Conservation (phyloP, 2,113 vertebrate genomes). For the Proteles cristata region DNA sequence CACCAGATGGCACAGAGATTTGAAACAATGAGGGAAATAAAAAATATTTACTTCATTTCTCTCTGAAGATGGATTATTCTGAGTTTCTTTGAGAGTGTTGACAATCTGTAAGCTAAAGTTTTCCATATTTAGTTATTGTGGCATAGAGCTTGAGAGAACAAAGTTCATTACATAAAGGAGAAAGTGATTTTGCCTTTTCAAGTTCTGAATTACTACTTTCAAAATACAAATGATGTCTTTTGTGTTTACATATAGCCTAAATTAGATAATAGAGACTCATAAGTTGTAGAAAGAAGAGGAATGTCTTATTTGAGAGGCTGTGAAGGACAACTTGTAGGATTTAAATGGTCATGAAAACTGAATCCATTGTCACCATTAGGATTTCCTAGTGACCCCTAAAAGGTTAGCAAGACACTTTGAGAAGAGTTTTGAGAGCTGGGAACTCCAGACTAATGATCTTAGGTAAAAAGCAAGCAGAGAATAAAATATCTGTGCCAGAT, state of each 20-base stretch:
- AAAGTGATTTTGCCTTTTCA: background rate
- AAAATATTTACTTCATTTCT: background rate
- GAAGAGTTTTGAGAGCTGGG: background rate
- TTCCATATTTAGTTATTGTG: background rate
- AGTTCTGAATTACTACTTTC: background rate
- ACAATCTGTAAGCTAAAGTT: background rate
- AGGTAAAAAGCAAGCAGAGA: background rate
- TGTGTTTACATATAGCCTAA: background rate
- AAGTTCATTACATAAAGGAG: background rate
- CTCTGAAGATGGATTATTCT: background rate
- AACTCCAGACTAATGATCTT: background rate
- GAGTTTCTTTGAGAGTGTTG: background rate
- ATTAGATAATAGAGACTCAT: background rate
- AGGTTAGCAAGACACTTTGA: background rate
- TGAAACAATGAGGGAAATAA: background rate
- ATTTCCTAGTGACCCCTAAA: background rate
- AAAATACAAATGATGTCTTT: background rate
- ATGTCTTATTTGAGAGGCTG: background rate
- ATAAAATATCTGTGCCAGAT: background rate
- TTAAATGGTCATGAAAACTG: background rate
- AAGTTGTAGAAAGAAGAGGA: background rate
- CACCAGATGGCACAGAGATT: background rate
- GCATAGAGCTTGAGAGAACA: background rate
- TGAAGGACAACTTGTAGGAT: background rate
- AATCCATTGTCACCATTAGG: background rate